Percentiles rank a stretch among this genome's conserved stretches.
Conservation (phyloP, 1,140 invertebrate species). For the Drosophila insularis region DNA sequence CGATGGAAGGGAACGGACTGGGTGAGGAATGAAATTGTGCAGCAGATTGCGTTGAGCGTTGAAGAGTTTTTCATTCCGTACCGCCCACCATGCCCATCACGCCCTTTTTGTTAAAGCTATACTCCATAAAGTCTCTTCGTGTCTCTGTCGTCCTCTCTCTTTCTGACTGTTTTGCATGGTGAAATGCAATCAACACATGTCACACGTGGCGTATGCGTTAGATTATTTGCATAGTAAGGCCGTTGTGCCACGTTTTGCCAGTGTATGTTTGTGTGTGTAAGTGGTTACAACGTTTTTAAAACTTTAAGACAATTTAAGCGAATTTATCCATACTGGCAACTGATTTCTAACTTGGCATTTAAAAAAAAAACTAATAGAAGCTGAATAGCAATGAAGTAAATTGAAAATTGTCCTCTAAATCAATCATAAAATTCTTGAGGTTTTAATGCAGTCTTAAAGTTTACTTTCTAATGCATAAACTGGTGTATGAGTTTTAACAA, state of each 20-base stretch:
- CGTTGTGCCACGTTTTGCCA: conserved; percentile 22
- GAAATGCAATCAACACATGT: conserved; percentile 47
- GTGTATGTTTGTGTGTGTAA: neutral
- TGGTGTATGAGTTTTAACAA: no score
- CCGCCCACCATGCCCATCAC: conserved; percentile 6
- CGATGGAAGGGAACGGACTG: neutral
- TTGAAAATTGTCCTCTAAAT: neutral
- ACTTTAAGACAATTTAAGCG: neutral
- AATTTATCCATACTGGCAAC: neutral
- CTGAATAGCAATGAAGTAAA: neutral
- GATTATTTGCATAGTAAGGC: conserved; percentile 44
- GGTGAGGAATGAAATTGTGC: conserved; percentile 6
- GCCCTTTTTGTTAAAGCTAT: conserved; percentile 19
- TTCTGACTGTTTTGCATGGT: neutral
- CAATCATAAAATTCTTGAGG: no score
- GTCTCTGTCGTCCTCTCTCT: neutral
- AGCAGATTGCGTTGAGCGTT: conserved; percentile 29
- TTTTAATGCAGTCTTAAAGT: no score
- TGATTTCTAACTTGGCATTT: neutral
- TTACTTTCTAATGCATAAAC: no score
- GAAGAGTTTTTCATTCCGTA: neutral
- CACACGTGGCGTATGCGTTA: conserved; percentile 45
- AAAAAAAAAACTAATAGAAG: neutral
- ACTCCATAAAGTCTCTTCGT: neutral
- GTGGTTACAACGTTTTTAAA: neutral